phyloP scores from a whole-genome alignment of 2,113 vertebrate species.

The Malurus alboscapulatus region DNA sequence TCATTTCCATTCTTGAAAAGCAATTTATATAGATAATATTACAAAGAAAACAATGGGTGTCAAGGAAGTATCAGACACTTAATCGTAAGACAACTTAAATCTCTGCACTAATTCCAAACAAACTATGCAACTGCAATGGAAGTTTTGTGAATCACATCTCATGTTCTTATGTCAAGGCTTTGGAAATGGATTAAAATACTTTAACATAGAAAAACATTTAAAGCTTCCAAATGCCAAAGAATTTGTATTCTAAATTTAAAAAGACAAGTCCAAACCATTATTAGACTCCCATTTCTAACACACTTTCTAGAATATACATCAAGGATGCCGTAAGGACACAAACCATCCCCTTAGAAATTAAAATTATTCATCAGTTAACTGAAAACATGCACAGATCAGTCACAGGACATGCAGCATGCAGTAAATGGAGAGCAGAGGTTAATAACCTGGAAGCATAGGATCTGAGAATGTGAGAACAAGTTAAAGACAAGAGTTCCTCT shows the following conservation, averaged over 20 bases:
- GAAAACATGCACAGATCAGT: constrained; percentile 66
- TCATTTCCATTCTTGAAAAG: background rate
- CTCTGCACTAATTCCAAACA: background rate
- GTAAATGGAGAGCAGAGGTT: constrained; percentile 78
- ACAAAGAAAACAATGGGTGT: background rate
- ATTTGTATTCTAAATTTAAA: background rate
- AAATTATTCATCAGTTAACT: background rate
- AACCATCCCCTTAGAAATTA: background rate
- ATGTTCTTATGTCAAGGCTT: background rate
- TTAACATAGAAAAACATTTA: background rate
- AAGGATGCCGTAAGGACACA: background rate
- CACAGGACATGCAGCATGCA: constrained; percentile 78
- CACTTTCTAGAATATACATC: background rate
- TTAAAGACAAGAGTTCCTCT: constrained; percentile 85
- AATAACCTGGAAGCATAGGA: constrained; percentile 88
- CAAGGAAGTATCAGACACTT: background rate
- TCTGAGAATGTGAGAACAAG: constrained; percentile 87
- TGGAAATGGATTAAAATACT: background rate
- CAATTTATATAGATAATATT: background rate
- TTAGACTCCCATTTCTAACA: background rate
- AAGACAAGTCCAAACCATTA: background rate
- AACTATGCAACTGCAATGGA: background rate
- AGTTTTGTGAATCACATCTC: background rate
- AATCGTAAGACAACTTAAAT: background rate
- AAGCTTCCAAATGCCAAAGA: background rate